These are phyloP conservation scores for Diachasmimorpha longicaudata DNA, from an alignment of 1,140 invertebrate genomes.

Conservation along the genomic window DNA sequence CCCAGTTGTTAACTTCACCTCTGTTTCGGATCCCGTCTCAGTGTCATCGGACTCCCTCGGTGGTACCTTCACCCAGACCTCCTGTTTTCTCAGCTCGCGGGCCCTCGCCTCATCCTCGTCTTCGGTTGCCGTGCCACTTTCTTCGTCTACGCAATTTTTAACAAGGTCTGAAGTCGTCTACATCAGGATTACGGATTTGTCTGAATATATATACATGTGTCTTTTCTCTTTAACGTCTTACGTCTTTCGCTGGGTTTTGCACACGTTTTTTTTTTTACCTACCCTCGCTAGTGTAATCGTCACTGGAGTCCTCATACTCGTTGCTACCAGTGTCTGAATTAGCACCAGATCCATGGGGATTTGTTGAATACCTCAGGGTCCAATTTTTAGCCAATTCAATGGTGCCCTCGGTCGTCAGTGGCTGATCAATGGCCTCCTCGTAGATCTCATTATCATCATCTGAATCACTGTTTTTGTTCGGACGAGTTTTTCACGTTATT, in stretches of 20 bases:
- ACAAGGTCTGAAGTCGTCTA: slow-evolving; percentile 51
- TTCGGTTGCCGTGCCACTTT: slow-evolving; percentile 76
- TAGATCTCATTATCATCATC: slow-evolving; percentile 69
- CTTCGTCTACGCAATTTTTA: slow-evolving; percentile 66
- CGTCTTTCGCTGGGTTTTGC: not conserved
- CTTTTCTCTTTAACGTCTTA: slow-evolving; percentile 24
- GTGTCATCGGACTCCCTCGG: slow-evolving; percentile 65
- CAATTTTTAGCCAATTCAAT: slow-evolving; percentile 70
- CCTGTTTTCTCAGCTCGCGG: slow-evolving; percentile 70
- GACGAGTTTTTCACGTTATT: slow-evolving; percentile 12
- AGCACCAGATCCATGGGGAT: slow-evolving; percentile 48
- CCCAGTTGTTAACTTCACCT: slow-evolving; percentile 65
- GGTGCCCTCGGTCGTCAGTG: slow-evolving; percentile 71
- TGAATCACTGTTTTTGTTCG: slow-evolving; percentile 58
- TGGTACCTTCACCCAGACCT: slow-evolving; percentile 71
- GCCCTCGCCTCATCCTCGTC: slow-evolving; percentile 74
- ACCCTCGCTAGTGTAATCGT: slow-evolving; percentile 73
- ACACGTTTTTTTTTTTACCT: slow-evolving; percentile 23
- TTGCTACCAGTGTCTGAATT: slow-evolving; percentile 62
- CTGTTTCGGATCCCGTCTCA: slow-evolving; percentile 76
- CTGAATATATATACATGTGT: slow-evolving; percentile 35
- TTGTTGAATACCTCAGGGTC: slow-evolving; percentile 64
- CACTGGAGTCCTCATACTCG: slow-evolving; percentile 68
- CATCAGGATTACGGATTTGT: slow-evolving; percentile 37
- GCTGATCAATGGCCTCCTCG: slow-evolving; percentile 69